These are phyloP conservation scores for Distichodus sexfasciatus DNA, from an alignment of 2,797 vertebrate genomes.

Conservation along the genomic window DNA sequence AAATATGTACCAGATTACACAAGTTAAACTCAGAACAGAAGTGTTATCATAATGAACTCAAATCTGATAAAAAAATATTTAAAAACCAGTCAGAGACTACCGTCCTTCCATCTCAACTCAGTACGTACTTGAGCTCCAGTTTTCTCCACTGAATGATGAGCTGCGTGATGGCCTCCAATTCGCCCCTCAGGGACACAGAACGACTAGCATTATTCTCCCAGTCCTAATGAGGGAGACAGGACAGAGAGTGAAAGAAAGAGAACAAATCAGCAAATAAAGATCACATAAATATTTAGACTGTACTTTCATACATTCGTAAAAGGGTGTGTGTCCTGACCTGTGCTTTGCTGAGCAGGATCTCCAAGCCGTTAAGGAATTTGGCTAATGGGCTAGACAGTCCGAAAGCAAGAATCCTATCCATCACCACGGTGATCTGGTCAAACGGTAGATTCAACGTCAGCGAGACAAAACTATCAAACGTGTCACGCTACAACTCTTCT, in stretches of 20 bases:
- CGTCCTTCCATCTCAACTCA: too few species aligned
- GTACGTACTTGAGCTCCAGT: conserved; percentile 86
- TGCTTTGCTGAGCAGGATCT: conserved; percentile 92
- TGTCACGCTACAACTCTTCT: too few species aligned
- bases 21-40: background rate
- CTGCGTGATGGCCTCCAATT: conserved; percentile 85
- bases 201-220: conserved; percentile 96
- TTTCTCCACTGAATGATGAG: conserved; percentile 94
- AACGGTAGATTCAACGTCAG: background rate
- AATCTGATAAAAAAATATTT: too few species aligned
- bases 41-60: background rate
- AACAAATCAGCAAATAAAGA: background rate
- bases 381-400: conserved; percentile 89
- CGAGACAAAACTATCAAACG: too few species aligned
- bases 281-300: background rate
- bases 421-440: conserved; percentile 82
- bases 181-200: conserved; percentile 81
- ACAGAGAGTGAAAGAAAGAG: conserved; percentile 47
- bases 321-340: conserved; percentile 75
- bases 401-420: conserved; percentile 86
- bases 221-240: conserved; percentile 72
- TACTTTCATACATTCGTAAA: background rate
- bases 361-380: conserved; percentile 94
- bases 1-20: conserved; percentile 7
- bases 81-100: too few species aligned